Evolutionary conservation across 2,888 invertebrate genomes (phyloP), one percentile per base, ranked within the genome.

Genomic region (Polylopha cassiicola): DNA sequence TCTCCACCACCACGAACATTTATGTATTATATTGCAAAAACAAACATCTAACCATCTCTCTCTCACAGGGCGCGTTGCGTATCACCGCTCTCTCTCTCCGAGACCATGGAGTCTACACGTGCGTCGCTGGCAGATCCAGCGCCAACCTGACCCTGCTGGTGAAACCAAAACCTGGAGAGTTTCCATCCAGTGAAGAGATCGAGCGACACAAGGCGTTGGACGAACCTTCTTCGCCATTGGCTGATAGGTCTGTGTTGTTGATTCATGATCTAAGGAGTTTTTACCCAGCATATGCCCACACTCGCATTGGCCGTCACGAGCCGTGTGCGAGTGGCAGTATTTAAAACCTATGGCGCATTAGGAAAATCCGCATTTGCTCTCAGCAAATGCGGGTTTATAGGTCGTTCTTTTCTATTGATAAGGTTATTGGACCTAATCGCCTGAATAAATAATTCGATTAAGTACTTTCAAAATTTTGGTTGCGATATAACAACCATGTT

Each of bases 101-200:
- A 2, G 97, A 97, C 73, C 91, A 92, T 37, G 97, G 96, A 1
- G 84, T 92, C 3, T 97, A 96, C 68, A 93, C 94, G 0, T 97
- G 97, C 64, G 89, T 93, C 31, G 95, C 95, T 5, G 95, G 95
- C 1, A 87, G 91, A 29, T 93, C 94, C 31, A 89, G 90, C 37
- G 95, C 95, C 0, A 93, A 93, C 64, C 89, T 95, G 37, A 90
- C 90, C 1, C 84, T 97, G 22, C 89, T 91, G 15, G 94, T 97
- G 3, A 93, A 94, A 65, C 91, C 92, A 0, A 88, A 91, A 46
- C 93, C 94, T 0, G 93, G 89, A 14, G 92, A 94, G 53, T 92
- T 93, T 58, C 91, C 91, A 24, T 92, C 91, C 29, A 93, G 93
- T 26, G 93, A 93, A 60, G 95, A 95, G 66, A 90, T 93, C 17